Conservation (phyloP, 1,140 invertebrate species). For the Drosophila sulfurigaster region DNA sequence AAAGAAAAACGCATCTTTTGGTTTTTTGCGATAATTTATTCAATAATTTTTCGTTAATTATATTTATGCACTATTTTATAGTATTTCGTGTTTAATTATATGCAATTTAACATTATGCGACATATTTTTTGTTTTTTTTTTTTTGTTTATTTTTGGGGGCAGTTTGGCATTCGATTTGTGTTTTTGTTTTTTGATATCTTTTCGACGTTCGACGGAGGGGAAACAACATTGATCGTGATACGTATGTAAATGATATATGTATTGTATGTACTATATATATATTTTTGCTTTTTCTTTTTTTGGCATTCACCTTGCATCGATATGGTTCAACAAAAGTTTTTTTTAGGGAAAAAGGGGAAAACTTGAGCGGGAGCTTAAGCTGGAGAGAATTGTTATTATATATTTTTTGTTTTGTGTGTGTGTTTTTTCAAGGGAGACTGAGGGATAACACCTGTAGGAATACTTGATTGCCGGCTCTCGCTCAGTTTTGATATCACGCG, state of each 20-base stretch:
- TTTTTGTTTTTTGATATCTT: slow-evolving; percentile 58
- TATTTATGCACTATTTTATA: slow-evolving; percentile 83
- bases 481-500: slow-evolving; percentile 78
- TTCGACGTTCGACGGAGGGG: neutral
- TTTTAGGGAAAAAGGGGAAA: neutral
- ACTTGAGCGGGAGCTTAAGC: slow-evolving; percentile 58
- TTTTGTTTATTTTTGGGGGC: slow-evolving; percentile 22
- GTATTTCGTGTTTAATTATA: slow-evolving; percentile 78
- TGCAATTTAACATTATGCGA: slow-evolving; percentile 79
- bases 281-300: neutral
- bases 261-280: slow-evolving; percentile 19
- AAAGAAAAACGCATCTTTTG: slow-evolving; percentile 15
- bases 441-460: slow-evolving; percentile 66
- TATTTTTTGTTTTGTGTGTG: no score
- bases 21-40: slow-evolving; percentile 78
- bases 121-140: slow-evolving; percentile 23
- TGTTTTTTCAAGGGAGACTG: slow-evolving; percentile 12
- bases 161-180: neutral
- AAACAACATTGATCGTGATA: slow-evolving; percentile 71
- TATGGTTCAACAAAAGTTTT: slow-evolving; percentile 2
- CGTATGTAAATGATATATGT: slow-evolving; percentile 79
- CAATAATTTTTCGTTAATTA: slow-evolving; percentile 80
- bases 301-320: neutral
- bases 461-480: slow-evolving; percentile 77
- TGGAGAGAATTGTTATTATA: neutral